These are phyloP conservation scores for Plecotus auritus DNA, from an alignment of 2,113 vertebrate species.

Conservation along the genomic window DNA sequence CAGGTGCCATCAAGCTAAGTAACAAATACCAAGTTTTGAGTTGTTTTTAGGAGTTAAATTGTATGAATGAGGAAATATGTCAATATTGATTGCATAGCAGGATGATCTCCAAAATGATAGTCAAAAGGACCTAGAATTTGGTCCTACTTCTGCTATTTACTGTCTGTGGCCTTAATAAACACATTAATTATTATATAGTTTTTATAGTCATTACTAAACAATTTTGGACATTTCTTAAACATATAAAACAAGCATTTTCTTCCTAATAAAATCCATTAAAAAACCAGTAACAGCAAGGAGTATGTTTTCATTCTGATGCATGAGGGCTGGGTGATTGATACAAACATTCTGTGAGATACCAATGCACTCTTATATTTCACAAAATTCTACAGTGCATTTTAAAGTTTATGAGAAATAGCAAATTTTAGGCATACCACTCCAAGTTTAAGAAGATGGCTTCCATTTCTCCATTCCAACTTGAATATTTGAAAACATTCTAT, in stretches of 20 bases:
- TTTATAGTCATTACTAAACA: not conserved
- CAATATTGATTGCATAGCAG: not conserved
- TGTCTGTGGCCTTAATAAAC: not conserved
- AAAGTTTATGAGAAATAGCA: not conserved
- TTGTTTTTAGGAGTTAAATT: not conserved
- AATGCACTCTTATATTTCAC: not conserved
- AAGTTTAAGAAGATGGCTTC: not conserved
- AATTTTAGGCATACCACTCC: not conserved
- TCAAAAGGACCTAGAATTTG: not conserved
- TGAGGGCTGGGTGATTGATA: not conserved
- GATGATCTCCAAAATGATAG: not conserved
- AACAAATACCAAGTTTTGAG: not conserved
- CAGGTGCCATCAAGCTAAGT: constrained; percentile 88
- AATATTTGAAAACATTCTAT: not conserved
- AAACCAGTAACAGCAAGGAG: not conserved
- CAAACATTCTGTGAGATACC: not conserved
- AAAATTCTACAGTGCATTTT: not conserved
- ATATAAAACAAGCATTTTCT: not conserved
- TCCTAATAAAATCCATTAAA: not conserved
- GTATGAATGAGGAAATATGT: not conserved
- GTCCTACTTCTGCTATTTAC: not conserved
- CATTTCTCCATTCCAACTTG: not conserved
- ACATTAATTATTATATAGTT: not conserved
- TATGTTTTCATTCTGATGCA: not conserved
- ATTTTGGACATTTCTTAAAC: not conserved